phyloP scores from a whole-genome alignment of 2,888 invertebrate genomes.

The Tetheella fluctuosa region DNA sequence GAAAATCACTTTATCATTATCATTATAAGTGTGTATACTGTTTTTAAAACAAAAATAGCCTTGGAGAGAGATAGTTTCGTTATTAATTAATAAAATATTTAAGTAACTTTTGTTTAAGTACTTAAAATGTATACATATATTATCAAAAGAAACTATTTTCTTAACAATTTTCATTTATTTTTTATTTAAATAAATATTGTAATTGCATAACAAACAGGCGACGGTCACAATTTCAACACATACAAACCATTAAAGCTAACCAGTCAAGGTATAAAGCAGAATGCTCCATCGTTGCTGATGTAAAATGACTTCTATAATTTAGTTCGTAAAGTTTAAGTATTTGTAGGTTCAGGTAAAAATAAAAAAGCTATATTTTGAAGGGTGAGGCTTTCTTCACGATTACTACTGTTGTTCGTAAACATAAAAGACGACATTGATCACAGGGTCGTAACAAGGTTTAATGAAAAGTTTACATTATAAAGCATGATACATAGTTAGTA shows the following conservation, averaged over 20 bases:
- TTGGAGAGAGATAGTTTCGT: too few relatives aligned
- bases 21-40: too few relatives aligned
- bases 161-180: too few relatives aligned
- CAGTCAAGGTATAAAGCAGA: slow-evolving; percentile 41
- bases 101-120: too few relatives aligned
- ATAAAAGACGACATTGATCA: slow-evolving; percentile 65
- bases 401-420: slow-evolving; percentile 70
- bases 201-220: slow-evolving; percentile 38
- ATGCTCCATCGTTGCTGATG: slow-evolving; percentile 35
- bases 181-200: slow-evolving; percentile 20
- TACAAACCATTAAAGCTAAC: slow-evolving; percentile 40
- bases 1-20: too few relatives aligned
- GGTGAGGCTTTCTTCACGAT: slow-evolving; percentile 76
- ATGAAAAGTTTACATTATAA: not conserved
- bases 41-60: too few relatives aligned
- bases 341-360: slow-evolving; percentile 43
- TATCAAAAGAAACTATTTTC: too few relatives aligned
- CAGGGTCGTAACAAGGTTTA: slow-evolving; percentile 54
- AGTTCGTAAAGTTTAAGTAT: slow-evolving; percentile 41
- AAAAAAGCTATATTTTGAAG: slow-evolving; percentile 69
- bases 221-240: slow-evolving; percentile 43
- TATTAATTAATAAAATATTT: too few relatives aligned
- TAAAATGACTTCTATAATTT: slow-evolving; percentile 52
- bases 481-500: not conserved
- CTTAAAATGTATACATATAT: too few relatives aligned